Base-by-base conservation (phyloP, 2,888 invertebrate genomes). In the Julus scanicus region DNA sequence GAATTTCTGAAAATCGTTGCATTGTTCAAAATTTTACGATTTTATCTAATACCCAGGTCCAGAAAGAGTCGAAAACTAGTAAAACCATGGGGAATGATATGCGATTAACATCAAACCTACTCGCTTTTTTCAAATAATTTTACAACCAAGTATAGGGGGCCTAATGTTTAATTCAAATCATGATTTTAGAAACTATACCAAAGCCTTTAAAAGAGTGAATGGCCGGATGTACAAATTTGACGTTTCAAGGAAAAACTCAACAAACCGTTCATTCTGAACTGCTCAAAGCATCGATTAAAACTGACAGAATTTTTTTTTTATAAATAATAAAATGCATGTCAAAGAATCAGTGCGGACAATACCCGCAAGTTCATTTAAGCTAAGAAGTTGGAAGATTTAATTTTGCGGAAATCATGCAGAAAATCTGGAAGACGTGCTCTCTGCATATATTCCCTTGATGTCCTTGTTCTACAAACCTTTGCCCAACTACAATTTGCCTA, bases 391-490 rank as follows among this genome's bases (percentile, higher is more conserved):
- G 11, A 29, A 71, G 71, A 29, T n/a, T 63, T 1, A 29, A 71
- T 2, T 71, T 71, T 29, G 63, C 20, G 63, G 13, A 63, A 63
- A 63, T 49, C 20, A 71, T 9, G 71, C 71, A 29, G 71, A 29
- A 71, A 29, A 71, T 71, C 63, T 63, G 20, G 63, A 63, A 63
- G 20, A 63, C n/a, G 63, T 63, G 20, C 3, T 71, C 71, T 20
- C 29, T 71, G 29, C 71, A 49, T 49, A 48, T 57, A 71, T 71
- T 2, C n/a, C n/a, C 63, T 63, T 9, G n/a, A n/a, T 71, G 71
- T 29, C 29, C 71, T 71, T 29, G 71, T 71, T 71, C 71, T n/a
- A 71, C 2, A 71, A 71, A 71, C 20, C 71, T 71, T 71, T 71
- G 11, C 29, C 9, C 71, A 11, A 8, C 29, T 71, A 71, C 29